These are phyloP conservation scores for Eulemur rubriventer DNA, from an alignment of 2,797 vertebrate species.

Conservation along the genomic window DNA sequence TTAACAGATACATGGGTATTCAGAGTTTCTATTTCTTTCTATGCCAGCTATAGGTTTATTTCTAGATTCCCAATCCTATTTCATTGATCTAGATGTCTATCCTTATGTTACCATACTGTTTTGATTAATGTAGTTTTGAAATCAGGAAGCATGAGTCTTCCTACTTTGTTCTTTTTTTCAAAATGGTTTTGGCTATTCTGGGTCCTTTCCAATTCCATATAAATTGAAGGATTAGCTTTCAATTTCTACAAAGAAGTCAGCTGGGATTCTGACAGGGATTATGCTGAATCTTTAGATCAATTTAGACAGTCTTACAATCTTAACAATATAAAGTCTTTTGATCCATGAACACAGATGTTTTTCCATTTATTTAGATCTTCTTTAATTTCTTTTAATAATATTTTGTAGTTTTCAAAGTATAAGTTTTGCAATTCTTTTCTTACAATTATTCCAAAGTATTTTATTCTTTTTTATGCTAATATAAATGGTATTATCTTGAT, in stretches of 20 bases:
- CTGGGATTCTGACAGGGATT: neutral
- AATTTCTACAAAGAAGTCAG: neutral
- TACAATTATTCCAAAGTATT: neutral
- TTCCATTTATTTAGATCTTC: neutral
- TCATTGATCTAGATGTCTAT: neutral
- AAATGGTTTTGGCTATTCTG: neutral
- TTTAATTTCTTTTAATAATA: neutral
- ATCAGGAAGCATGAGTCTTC: neutral
- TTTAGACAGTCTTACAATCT: neutral
- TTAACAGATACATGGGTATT: neutral
- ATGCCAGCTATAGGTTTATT: neutral
- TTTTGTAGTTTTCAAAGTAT: neutral
- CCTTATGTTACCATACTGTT: neutral
- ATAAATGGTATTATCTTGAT: neutral
- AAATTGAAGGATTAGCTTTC: neutral
- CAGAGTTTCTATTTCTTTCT: neutral
- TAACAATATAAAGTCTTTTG: neutral
- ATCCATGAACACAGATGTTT: neutral
- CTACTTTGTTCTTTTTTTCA: constrained; percentile 6
- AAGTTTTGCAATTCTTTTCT: neutral
- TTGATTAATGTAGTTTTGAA: neutral
- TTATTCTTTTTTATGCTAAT: neutral
- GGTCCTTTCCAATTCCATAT: neutral
- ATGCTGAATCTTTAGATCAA: neutral
- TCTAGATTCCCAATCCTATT: neutral